Conservation (phyloP, 1,140 invertebrate species). For the Bombus cullumanus region DNA sequence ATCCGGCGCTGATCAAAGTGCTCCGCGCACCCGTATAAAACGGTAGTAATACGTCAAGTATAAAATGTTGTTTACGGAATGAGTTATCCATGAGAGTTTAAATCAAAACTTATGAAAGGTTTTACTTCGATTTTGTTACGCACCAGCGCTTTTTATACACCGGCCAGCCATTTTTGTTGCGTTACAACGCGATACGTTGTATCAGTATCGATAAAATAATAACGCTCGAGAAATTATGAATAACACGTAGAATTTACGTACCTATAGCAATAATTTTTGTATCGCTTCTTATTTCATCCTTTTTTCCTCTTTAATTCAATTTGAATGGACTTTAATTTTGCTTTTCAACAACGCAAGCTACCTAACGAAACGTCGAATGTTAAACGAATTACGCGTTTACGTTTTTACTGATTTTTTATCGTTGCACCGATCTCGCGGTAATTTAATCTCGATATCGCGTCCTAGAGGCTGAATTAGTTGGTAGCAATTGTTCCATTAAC, state of each 20-base stretch:
- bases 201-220: constrained; percentile 11
- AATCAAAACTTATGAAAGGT: constrained; percentile 68
- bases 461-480: not conserved
- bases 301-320: not conserved
- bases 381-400: too few relatives aligned
- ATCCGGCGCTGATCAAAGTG: constrained; percentile 64
- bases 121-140: constrained; percentile 51
- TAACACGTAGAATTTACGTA: not conserved
- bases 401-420: not conserved
- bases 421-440: too few relatives aligned
- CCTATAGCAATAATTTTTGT: not conserved
- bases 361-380: too few relatives aligned
- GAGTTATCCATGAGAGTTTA: constrained; percentile 62
- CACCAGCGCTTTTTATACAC: constrained; percentile 27
- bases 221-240: constrained; percentile 7
- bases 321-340: not conserved
- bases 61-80: constrained; percentile 65
- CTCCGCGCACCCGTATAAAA: constrained; percentile 58
- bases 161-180: not conserved
- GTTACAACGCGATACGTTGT: constrained; percentile 21
- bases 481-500: not conserved
- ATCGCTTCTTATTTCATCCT: not conserved
- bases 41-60: constrained; percentile 63
- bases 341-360: too few relatives aligned
- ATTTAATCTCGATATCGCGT: not conserved